phyloP scores from a whole-genome alignment of 2,113 vertebrate genomes.

The Ammospiza nelsoni region DNA sequence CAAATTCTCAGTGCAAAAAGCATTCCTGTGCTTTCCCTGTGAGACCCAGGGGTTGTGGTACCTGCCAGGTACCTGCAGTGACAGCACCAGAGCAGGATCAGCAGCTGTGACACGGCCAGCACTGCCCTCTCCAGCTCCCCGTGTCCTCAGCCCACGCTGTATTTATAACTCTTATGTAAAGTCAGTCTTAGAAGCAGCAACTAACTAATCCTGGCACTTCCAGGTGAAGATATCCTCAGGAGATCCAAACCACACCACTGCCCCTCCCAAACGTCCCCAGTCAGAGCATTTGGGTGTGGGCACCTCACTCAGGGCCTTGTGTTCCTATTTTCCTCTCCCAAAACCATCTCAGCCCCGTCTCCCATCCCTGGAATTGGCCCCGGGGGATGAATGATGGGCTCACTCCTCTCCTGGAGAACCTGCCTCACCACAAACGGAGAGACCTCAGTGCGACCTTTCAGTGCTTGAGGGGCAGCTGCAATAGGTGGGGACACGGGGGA shows the following conservation, averaged over 20 bases:
- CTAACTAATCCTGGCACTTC: neutral
- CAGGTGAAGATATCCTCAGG: neutral
- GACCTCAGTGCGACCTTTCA: neutral
- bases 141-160: neutral
- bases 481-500: no score
- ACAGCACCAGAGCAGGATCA: neutral
- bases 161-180: neutral
- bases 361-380: neutral
- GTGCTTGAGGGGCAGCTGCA: neutral
- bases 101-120: rapidly evolving
- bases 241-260: neutral
- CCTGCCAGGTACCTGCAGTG: neutral
- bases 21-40: neutral
- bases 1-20: neutral
- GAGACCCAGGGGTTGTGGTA: neutral
- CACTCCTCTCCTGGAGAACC: neutral
- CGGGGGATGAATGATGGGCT: neutral
- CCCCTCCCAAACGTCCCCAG: neutral
- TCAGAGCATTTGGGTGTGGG: neutral
- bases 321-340: neutral
- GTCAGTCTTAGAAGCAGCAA: neutral
- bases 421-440: rapidly evolving
- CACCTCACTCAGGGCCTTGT: neutral
- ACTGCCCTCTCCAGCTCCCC: neutral
- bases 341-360: neutral